These are phyloP conservation scores for Embiotoca jacksoni DNA, from an alignment of 2,113 vertebrate genomes.

Conservation along the genomic window DNA sequence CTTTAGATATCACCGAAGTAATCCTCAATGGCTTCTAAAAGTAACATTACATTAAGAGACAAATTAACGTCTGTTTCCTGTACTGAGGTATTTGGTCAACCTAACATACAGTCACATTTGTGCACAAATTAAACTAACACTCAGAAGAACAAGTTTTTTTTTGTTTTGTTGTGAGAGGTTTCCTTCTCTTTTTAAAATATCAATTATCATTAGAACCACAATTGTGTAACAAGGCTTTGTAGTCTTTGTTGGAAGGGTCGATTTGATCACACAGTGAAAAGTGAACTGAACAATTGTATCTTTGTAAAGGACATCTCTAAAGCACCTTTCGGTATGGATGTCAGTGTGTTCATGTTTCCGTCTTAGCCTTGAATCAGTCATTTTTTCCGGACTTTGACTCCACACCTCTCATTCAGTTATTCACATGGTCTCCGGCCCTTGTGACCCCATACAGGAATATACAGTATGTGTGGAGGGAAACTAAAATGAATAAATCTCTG, in stretches of 20 bases:
- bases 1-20: conserved; percentile 19
- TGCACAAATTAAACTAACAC: neutral
- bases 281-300: no score
- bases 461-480: neutral
- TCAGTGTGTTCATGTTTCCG: neutral
- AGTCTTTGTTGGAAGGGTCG: no score
- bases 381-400: neutral
- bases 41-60: conserved; percentile 43
- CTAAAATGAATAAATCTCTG: neutral
- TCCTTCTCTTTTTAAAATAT: neutral
- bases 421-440: neutral
- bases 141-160: neutral
- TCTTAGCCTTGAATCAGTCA: neutral
- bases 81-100: conserved; percentile 14
- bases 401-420: neutral
- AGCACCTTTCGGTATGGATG: neutral
- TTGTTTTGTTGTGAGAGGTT: neutral
- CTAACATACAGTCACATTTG: conserved; percentile 24
- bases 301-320: neutral
- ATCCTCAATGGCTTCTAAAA: conserved; percentile 23
- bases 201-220: no score
- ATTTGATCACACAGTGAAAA: no score
- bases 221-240: no score
- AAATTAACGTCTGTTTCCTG: conserved; percentile 32
- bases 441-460: neutral